These are phyloP conservation scores for Neocrepidodera transversa DNA, from an alignment of 2,888 invertebrate genomes.

Conservation along the genomic window DNA sequence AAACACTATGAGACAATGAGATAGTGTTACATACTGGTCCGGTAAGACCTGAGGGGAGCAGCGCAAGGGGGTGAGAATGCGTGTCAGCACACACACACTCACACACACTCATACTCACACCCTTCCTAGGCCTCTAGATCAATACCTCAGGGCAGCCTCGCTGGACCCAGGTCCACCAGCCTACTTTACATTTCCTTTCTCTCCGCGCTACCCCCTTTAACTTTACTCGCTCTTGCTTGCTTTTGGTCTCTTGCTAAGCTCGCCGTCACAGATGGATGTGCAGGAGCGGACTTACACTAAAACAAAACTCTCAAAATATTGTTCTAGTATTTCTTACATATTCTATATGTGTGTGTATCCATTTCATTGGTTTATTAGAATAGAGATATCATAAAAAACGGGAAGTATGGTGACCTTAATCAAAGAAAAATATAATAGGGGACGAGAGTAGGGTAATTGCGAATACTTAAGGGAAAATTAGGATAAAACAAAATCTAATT, in stretches of 20 bases:
- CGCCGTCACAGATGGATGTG: slow-evolving; percentile 61
- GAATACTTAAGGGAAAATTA: too few species aligned
- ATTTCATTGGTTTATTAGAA: too few species aligned
- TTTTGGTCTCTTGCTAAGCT: slow-evolving; percentile 64
- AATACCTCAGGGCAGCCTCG: slow-evolving; percentile 61
- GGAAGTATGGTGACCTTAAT: too few species aligned
- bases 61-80: slow-evolving; percentile 51
- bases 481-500: too few species aligned
- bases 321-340: too few species aligned
- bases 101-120: slow-evolving; percentile 39
- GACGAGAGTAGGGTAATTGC: too few species aligned
- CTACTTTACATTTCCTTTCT: slow-evolving; percentile 66
- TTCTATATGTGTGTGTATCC: too few species aligned
- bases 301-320: too few species aligned
- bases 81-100: slow-evolving; percentile 60
- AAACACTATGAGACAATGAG: slow-evolving; percentile 45
- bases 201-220: slow-evolving; percentile 43
- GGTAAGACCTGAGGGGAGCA: slow-evolving; percentile 47
- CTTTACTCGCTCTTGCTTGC: slow-evolving; percentile 63
- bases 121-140: slow-evolving; percentile 58
- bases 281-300: slow-evolving; percentile 19
- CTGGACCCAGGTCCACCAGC: slow-evolving; percentile 62
- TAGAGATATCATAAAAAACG: too few species aligned
- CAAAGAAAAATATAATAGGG: too few species aligned
- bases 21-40: slow-evolving; percentile 54